Evolutionary conservation across 2,113 vertebrate genomes (phyloP), one percentile per base, ranked within the genome.

Genomic region (Emberiza fucata): DNA sequence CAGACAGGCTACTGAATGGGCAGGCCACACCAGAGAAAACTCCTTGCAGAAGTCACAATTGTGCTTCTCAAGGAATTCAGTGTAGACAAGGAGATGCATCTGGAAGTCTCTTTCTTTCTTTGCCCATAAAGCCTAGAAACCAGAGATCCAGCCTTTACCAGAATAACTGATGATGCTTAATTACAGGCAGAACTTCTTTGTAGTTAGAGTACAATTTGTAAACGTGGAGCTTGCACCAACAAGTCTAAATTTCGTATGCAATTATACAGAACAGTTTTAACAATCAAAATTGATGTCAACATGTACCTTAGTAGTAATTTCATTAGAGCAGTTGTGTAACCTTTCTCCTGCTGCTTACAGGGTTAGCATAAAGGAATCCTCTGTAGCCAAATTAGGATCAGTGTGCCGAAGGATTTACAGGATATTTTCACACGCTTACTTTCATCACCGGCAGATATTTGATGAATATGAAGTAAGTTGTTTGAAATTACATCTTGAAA

Each of bases 301-400:
- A 0, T 3, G 1, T 37, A 5, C 73, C 13, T 64, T 2, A 5
- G 33, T 20, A 20, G 23, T 54, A 2, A 10, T 31, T 66, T 23
- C 0, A 8, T 28, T 19, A 48, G 44, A 37, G 8, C n/a, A 71
- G 48, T n/a, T 83, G 10, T 47, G 20, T 94, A 95, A 97, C 82
- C n/a, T 84, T 56, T 95, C 37, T 88, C 59, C 68, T 92, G 64
- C 35, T 97, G 17, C 94, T 94, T 97, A 5, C 93, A 99, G 99
- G 95, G 99, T 99, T 98, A 99, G 99, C 98, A 99, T 99, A 98
- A 99, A 99, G 97, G 99, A 99, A 97, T 99, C 99, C 3, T 99
- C 99, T 12, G 99, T 99, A 98, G 99, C 99, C 96, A 99, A 99
- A 98, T 97, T 99, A 98, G 99, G 99, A 97, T 99, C 99, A 5